Evolutionary conservation across 2,797 vertebrate genomes (phyloP), one percentile per base, ranked within the genome.

Genomic region (Gallinago solitaria): DNA sequence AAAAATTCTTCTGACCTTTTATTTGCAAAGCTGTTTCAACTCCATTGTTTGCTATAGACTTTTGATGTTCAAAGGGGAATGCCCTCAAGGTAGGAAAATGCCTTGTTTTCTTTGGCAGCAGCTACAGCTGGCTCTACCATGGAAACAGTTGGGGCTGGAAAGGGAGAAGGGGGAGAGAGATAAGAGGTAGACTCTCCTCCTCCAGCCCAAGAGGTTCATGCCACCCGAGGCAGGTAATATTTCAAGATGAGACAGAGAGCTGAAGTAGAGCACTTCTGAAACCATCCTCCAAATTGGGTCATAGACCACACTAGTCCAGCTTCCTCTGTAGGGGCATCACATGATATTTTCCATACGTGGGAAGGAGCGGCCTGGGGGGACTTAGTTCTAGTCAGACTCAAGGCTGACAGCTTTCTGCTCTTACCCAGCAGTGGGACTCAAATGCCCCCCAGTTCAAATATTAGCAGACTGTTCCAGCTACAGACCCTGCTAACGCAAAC

Each of bases 61-160:
- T 95, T 92, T 96, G 92, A 93, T 97, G 92, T 97, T 96, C 86
- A 83, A 93, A 95, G 96, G 92, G 94, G 94, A 97, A 97, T 97
- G 92, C 93, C 95, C 95, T 95, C 75, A 86, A 95, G 96, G 96
- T 96, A 94, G 93, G 90, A 95, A 96, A 96, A 93, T 94, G 73
- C 59, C 84, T 86, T 97, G 96, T 96, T 96, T 95, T 95, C 78
- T 95, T 96, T 97, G 96, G 96, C 95, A 83, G 83, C 16, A 32
- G 32, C 67, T 64, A 19, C 41, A 85, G 75, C 78, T 75, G 81
- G 43, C 93, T 94, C 71, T 48, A 28, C 57, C 60, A 18, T 89
- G 83, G 93, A 93, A 95, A 85, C 53, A 68, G 75, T 64, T 91
- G 88, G 65, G 60, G 17, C 64, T 93, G 87, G 73, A 85, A 89